These are phyloP conservation scores for Odontamblyopus lacepedii DNA, from an alignment of 2,797 vertebrate species.

Conservation along the genomic window DNA sequence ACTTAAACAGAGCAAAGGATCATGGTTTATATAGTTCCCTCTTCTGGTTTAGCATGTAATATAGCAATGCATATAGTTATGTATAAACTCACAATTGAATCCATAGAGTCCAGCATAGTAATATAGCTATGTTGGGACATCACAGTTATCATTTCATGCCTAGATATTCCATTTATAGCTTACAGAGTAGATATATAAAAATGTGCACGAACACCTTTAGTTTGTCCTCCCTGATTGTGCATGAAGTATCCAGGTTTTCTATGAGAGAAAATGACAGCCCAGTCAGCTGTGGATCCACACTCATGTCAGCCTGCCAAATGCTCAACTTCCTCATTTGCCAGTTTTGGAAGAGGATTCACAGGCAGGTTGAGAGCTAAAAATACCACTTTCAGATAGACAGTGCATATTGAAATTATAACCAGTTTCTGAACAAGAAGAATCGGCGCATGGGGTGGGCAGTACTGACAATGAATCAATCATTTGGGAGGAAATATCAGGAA, in stretches of 20 bases:
- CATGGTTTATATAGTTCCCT: no score
- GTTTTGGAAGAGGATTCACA: slow-evolving; percentile 56
- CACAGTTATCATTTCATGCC: neutral
- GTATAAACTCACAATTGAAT: no score
- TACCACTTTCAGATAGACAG: slow-evolving; percentile 21
- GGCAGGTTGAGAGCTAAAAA: slow-evolving; percentile 49
- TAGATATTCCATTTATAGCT: neutral
- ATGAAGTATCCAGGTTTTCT: slow-evolving; percentile 52
- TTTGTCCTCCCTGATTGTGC: slow-evolving; percentile 37
- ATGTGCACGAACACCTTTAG: slow-evolving; percentile 48
- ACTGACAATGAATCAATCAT: neutral
- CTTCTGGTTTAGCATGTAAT: no score
- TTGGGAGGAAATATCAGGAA: no score
- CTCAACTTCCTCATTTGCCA: slow-evolving; percentile 53
- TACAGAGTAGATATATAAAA: neutral
- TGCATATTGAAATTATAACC: slow-evolving; percentile 33
- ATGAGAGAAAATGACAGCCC: slow-evolving; percentile 59
- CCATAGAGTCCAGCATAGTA: neutral
- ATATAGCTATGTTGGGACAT: neutral
- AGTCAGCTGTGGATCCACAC: slow-evolving; percentile 61
- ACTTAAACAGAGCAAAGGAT: no score
- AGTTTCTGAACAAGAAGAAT: slow-evolving; percentile 30
- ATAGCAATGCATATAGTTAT: no score
- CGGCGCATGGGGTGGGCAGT: slow-evolving; percentile 9
- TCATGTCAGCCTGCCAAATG: slow-evolving; percentile 68